Percentiles rank a stretch among this genome's conserved stretches.
Evolutionary conservation across 2,113 vertebrate genomes (phyloP).

Genomic region (Dinomys branickii): DNA sequence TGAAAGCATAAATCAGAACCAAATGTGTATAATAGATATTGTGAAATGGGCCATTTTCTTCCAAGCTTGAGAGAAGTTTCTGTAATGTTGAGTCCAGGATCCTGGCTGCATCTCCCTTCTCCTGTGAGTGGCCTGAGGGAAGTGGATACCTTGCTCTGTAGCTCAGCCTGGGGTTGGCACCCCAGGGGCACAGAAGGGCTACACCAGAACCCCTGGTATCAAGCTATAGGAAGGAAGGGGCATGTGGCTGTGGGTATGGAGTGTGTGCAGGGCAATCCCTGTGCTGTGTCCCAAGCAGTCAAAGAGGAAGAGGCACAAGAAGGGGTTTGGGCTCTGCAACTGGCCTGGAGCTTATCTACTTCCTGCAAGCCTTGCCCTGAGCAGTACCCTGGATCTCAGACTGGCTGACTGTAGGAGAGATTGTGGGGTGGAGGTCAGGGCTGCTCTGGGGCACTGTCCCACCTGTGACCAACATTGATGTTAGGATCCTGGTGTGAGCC

Average conservation of each 20-base stretch:
- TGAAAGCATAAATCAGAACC: neutral
- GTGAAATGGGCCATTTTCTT: neutral
- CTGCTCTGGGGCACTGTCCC: too few relatives aligned
- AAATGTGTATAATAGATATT: neutral
- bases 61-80: neutral
- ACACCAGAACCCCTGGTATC: neutral
- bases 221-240: neutral
- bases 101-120: neutral
- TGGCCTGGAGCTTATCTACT: neutral
- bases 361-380: neutral
- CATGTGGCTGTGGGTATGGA: neutral
- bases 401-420: rapidly evolving
- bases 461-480: too few relatives aligned
- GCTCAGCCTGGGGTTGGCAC: neutral
- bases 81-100: neutral
- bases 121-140: neutral
- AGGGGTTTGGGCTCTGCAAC: neutral
- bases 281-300: neutral
- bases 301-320: neutral
- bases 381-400: neutral
- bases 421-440: neutral
- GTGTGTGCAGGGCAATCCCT: neutral
- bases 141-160: neutral
- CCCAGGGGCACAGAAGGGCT: too few relatives aligned
- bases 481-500: rapidly evolving